phyloP scores from a whole-genome alignment of 2,113 vertebrate species.

The Athene noctua region DNA sequence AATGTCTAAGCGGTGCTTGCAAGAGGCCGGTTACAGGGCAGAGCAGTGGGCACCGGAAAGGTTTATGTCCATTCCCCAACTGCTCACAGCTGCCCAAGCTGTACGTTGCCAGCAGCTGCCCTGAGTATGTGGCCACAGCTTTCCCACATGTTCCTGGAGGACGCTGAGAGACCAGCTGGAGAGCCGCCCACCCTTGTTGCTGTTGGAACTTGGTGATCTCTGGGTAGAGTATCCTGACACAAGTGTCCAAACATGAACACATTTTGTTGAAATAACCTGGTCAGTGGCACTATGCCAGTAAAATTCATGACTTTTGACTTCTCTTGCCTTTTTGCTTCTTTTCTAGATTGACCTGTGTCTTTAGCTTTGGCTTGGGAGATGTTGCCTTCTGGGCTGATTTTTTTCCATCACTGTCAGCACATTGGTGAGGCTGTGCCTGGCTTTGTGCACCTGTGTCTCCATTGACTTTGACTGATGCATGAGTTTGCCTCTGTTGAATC shows the following conservation, averaged over 20 bases:
- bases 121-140: neutral
- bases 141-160: neutral
- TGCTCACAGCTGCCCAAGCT: neutral
- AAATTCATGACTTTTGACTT: neutral
- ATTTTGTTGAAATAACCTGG: neutral
- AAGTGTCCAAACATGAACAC: neutral
- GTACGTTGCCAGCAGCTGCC: neutral
- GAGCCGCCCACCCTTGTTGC: neutral
- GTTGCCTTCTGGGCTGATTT: neutral
- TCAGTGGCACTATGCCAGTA: rapidly evolving
- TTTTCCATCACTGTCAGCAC: neutral
- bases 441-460: neutral
- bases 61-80: neutral
- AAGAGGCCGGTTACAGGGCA: neutral
- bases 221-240: neutral
- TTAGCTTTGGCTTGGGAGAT: neutral
- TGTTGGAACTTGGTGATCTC: neutral
- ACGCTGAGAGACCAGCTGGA: neutral
- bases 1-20: neutral
- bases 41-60: neutral
- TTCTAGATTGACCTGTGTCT: neutral
- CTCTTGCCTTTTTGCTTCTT: neutral
- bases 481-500: neutral
- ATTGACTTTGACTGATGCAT: neutral
- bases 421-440: neutral